Evolutionary conservation across 2,113 vertebrate species (phyloP).

Genomic region (Tretioscincus oriximinensis): DNA sequence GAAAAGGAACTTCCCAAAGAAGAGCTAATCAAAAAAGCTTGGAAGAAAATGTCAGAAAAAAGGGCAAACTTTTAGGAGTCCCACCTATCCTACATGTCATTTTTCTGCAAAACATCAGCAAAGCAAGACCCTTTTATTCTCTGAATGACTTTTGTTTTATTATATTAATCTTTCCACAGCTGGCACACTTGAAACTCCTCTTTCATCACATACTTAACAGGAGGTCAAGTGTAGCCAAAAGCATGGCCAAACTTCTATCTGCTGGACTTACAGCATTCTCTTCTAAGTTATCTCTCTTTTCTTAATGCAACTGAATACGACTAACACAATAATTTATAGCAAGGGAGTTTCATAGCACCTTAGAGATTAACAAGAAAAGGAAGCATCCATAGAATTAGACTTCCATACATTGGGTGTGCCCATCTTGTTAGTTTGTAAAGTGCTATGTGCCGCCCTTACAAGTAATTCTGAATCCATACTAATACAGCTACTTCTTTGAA

Average conservation of each 20-base stretch:
- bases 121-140: constrained; percentile 57
- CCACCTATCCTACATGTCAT: constrained; percentile 34
- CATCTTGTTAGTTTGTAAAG: too few species aligned
- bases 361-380: too few species aligned
- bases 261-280: constrained; percentile 56
- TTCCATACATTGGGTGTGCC: too few species aligned
- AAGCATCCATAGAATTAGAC: too few species aligned
- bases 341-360: too few species aligned
- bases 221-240: constrained; percentile 62
- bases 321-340: constrained; percentile 22
- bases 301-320: constrained; percentile 46
- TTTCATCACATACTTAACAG: constrained; percentile 67
- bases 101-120: constrained; percentile 57
- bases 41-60: constrained; percentile 10
- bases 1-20: background rate
- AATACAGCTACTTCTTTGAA: too few species aligned
- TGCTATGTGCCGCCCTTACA: too few species aligned
- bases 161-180: constrained; percentile 64
- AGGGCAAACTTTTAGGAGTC: background rate
- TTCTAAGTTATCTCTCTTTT: constrained; percentile 47
- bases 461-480: too few species aligned
- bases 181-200: constrained; percentile 70
- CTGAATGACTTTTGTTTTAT: constrained; percentile 62
- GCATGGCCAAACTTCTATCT: constrained; percentile 66
- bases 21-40: background rate